Percentiles rank a stretch among this genome's conserved stretches.
These are phyloP conservation scores for Protophormia terraenovae DNA, from an alignment of 2,888 invertebrate genomes.

Conservation along the genomic window DNA sequence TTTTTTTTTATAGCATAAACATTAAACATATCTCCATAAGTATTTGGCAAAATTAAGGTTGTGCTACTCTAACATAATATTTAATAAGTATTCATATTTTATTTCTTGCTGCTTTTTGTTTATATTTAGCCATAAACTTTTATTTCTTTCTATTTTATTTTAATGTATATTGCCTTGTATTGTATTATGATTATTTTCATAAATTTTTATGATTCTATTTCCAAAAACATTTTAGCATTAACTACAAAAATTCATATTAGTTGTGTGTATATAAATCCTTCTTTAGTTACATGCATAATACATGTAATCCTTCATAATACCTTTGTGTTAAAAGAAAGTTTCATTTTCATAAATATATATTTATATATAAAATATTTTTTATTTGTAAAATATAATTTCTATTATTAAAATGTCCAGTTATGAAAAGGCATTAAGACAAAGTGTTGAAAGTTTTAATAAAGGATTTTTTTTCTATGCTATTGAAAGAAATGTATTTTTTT, in stretches of 20 bases:
- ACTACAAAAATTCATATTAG: not conserved
- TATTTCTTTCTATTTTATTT: not conserved
- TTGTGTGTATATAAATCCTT: not conserved
- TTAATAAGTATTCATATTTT: not conserved
- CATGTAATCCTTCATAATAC: not conserved
- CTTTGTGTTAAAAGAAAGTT: not conserved
- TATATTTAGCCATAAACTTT: not conserved
- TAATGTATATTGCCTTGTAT: not conserved
- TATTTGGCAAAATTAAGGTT: no score
- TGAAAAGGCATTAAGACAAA: not conserved
- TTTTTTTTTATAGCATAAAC: no score
- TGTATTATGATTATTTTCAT: slow-evolving; percentile 3
- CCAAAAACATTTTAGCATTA: not conserved
- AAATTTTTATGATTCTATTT: slow-evolving; percentile 5
- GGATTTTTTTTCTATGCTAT: not conserved
- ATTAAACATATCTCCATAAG: no score
- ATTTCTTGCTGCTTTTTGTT: no score
- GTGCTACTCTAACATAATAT: no score
- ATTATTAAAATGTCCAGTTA: not conserved
- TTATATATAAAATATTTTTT: not conserved
- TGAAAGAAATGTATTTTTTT: no score
- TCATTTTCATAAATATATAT: not conserved
- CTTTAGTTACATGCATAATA: not conserved
- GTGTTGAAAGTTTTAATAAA: not conserved
- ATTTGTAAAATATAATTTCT: not conserved